Base-by-base conservation (phyloP, 2,888 invertebrate genomes). In the Periphyllus acericola region DNA sequence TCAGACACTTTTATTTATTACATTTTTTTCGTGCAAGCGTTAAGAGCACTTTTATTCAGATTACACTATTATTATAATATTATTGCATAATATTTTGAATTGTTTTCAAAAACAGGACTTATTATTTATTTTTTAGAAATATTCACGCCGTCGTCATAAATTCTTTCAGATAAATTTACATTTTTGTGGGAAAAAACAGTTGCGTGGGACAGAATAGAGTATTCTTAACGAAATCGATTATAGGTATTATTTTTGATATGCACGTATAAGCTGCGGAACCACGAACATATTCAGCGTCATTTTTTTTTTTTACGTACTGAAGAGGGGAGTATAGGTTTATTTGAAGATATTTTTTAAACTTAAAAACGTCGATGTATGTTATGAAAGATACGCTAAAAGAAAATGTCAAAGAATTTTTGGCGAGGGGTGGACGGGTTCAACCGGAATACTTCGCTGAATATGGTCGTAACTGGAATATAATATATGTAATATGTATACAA, bases 1-100 rank as follows among this genome's bases (percentile, higher is more conserved):
- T 68, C 66, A 40, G 40, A 29, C 21, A 21, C 32, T 66, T 81
- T 60, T 66, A 29, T 81, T 66, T 81, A 68, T 81, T 81, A 21
- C 14, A 34, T 34, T 79, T 79, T n/a, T 17, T 34, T 79, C n/a
- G 60, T 32, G 17, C 60, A 17, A 36, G n/a, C 4, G 19, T 66
- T n/a, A 25, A 80, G 34, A 80, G 11, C 60, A n/a, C 17, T 80
- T 60, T 36, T 60, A 81, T 81, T 29, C 21, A 29, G 68, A 81
- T 81, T 81, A 68, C 21, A n/a, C 3, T 19, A 46, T 21, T 71
- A 11, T 55, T 8, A 14, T 72, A 4, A 17, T 36, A 74, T 83
- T 72, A 75, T 83, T 11, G 60, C 74, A 11, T 14, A 4, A 14
- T 29, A 83, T 72, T 60, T 46, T 55, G 55, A 55, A 55, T 55